Evolutionary conservation across 2,797 vertebrate genomes (phyloP).

Genomic region (Numenius phaeopus): DNA sequence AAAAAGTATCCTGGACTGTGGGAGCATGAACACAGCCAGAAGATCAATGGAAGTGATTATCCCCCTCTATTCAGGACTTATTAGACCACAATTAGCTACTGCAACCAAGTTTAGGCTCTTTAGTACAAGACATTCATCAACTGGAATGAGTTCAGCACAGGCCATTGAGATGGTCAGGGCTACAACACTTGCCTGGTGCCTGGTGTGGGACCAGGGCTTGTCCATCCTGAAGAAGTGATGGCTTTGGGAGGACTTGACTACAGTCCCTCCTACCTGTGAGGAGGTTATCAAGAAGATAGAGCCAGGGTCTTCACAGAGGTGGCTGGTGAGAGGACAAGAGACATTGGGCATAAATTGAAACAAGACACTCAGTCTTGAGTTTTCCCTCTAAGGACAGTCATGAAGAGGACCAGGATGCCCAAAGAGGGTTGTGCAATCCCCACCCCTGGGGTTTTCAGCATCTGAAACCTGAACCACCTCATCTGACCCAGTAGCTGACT

Average conservation of each 20-base stretch:
- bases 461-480: not conserved
- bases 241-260: not conserved
- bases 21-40: not conserved
- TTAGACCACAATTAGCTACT: not conserved
- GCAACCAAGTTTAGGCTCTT: not conserved
- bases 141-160: not conserved
- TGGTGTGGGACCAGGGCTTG: not conserved
- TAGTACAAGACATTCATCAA: not conserved
- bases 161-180: not conserved
- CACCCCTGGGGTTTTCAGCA: not conserved
- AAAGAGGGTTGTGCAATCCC: fast-evolving
- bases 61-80: not conserved
- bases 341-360: not conserved
- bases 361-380: not conserved
- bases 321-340: not conserved
- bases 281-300: not conserved
- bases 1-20: not conserved
- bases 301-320: not conserved
- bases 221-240: not conserved
- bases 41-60: not conserved
- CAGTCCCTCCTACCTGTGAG: not conserved
- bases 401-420: not conserved
- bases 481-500: not conserved
- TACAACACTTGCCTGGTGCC: not conserved
- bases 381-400: not conserved